Conservation (phyloP, 2,797 vertebrate genomes). For the Salmo trutta region DNA sequence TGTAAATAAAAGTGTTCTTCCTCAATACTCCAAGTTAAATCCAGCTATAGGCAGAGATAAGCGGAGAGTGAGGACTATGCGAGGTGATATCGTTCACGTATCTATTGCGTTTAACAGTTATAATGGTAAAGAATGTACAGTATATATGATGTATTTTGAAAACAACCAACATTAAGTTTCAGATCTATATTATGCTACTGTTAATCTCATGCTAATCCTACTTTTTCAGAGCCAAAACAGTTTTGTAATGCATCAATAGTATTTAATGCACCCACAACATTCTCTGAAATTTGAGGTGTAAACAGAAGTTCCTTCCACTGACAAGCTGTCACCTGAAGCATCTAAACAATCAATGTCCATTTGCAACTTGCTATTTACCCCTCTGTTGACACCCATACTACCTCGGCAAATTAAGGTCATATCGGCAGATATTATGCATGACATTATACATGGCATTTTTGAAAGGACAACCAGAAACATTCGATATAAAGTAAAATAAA, state of each 20-base stretch:
- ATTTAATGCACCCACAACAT: constrained; percentile 76
- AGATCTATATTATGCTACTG: too few species aligned
- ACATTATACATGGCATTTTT: constrained; percentile 74
- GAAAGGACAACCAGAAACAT: constrained; percentile 59
- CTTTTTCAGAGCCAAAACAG: too few species aligned
- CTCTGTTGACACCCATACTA: constrained; percentile 79
- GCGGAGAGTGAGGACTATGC: background rate
- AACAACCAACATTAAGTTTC: background rate
- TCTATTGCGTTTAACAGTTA: background rate
- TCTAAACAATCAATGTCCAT: constrained; percentile 87
- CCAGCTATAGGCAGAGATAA: constrained; percentile 16
- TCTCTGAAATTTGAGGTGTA: constrained; percentile 82
- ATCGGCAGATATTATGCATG: constrained; percentile 78
- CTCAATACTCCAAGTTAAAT: background rate
- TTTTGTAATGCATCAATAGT: constrained; percentile 54
- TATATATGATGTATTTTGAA: background rate
- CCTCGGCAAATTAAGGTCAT: constrained; percentile 81
- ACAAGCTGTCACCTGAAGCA: constrained; percentile 75
- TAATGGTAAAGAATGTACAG: background rate
- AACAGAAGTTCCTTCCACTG: constrained; percentile 79
- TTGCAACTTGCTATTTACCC: constrained; percentile 87
- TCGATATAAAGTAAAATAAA: constrained; percentile 63
- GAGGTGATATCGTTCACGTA: background rate
- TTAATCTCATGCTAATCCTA: too few species aligned
- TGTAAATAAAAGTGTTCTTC: constrained; percentile 3